Evolutionary conservation across 2,888 invertebrate species (phyloP).

Genomic region (Metellina segmentata): DNA sequence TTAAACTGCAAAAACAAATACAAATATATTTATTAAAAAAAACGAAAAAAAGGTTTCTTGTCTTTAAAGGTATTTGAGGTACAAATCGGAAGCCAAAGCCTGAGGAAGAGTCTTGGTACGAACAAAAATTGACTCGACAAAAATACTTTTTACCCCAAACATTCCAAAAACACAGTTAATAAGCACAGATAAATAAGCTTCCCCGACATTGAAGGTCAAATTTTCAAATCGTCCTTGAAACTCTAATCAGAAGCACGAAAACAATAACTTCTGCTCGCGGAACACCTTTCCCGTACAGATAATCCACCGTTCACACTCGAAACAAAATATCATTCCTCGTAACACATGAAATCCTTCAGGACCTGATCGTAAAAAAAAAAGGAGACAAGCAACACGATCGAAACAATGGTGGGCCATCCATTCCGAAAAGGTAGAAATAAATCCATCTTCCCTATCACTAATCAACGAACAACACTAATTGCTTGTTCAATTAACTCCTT

Average conservation of each 20-base stretch:
- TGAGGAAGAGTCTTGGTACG: too few relatives aligned
- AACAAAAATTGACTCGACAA: background rate
- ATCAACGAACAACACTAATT: constrained; percentile 47
- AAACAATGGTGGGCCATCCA: background rate
- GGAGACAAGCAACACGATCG: background rate
- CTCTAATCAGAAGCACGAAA: background rate
- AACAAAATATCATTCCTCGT: background rate
- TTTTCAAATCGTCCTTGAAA: background rate
- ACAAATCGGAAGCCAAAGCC: too few relatives aligned
- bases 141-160: background rate
- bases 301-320: background rate
- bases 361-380: background rate
- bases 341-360: background rate
- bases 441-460: background rate
- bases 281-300: too few relatives aligned
- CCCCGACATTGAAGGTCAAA: background rate
- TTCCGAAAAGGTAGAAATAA: background rate
- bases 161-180: background rate
- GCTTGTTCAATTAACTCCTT: constrained; percentile 39
- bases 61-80: too few relatives aligned
- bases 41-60: too few relatives aligned
- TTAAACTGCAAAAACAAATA: too few relatives aligned
- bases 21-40: too few relatives aligned
- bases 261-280: background rate
- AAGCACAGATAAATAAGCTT: background rate